Base-by-base conservation (phyloP, 2,888 invertebrate species). In the Agrochola circellaris region DNA sequence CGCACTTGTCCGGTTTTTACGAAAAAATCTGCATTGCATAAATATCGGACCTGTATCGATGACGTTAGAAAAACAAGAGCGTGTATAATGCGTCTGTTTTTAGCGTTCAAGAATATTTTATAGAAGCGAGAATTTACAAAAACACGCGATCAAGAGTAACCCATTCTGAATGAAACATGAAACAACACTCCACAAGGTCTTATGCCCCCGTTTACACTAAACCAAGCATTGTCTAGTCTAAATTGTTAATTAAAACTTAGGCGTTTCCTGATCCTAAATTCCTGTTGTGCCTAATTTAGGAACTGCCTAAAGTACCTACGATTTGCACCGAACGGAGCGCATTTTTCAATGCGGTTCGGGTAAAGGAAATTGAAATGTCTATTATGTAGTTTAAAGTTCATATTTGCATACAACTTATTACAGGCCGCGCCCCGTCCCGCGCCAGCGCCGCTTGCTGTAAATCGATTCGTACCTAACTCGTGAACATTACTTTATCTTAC, bases 21-120 rank as follows among this genome's bases (percentile, higher is more conserved):
- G 45, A 72, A 60, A 45, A 65, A 83, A 69, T 76, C 69, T 69
- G 58, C 58, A 64, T 84, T 79, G 58, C 72, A 79, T 68, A 73
- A 72, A 62, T 79, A 68, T 81, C 38, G 38, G 38, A 30, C 54
- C 69, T 38, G 69, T 69, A 66, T 83, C 80, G 84, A 83, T 78
- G 69, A 80, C 83, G 69, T 69, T 80, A 78, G 64, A 80, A 80
- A 80, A 83, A 80, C 84, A 83, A 78, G 69, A 80, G 69, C 83
- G 65, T 60, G 79, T 78, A 69, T 80, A 78, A 78, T 70, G 65
- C 51, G 60, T 15, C 83, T 48, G 69, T 54, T 78, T 77, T 67
- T 83, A 69, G 65, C 79, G 38, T 65, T 65, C 48, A 83, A 48
- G 73, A 68, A 73, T 67, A 75, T 67, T 79, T 86, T 88, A 78